phyloP scores from a whole-genome alignment of 1,140 invertebrate species.

The Cyclargus thomasi region DNA sequence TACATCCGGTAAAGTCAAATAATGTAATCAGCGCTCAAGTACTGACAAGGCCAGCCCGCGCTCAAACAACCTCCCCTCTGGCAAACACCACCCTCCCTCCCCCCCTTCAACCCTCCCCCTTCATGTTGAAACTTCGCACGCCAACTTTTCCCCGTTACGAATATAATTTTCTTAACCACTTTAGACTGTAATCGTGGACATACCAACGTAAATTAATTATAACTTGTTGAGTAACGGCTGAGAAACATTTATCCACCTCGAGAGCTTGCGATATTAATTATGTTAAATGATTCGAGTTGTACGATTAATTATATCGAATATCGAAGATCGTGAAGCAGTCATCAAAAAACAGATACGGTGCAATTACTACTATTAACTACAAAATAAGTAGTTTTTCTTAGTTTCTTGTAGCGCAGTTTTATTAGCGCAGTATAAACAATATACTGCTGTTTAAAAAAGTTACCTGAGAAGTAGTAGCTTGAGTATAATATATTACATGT shows the following conservation, averaged over 20 bases:
- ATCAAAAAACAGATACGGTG: not conserved
- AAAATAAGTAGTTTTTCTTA: too few relatives aligned
- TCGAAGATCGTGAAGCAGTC: not conserved
- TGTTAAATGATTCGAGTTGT: not conserved
- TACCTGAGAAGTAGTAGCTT: too few relatives aligned
- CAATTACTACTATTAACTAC: too few relatives aligned
- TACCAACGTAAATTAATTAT: conserved; percentile 9
- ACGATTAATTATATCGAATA: not conserved
- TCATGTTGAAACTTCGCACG: not conserved
- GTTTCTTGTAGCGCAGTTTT: too few relatives aligned
- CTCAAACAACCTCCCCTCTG: not conserved
- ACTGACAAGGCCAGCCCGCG: not conserved
- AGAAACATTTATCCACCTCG: not conserved
- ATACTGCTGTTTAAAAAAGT: too few relatives aligned
- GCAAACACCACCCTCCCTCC: too few relatives aligned
- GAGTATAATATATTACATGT: too few relatives aligned
- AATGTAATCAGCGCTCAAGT: too few relatives aligned
- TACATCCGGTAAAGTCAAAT: too few relatives aligned
- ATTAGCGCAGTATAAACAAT: too few relatives aligned
- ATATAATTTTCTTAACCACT: conserved; percentile 10
- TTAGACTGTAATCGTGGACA: conserved; percentile 6
- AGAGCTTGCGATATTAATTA: not conserved
- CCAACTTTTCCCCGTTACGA: not conserved
- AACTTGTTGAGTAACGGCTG: not conserved
- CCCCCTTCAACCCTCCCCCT: too few relatives aligned